Conservation (phyloP, 2,113 vertebrate species). For the Rhombomys opimus region DNA sequence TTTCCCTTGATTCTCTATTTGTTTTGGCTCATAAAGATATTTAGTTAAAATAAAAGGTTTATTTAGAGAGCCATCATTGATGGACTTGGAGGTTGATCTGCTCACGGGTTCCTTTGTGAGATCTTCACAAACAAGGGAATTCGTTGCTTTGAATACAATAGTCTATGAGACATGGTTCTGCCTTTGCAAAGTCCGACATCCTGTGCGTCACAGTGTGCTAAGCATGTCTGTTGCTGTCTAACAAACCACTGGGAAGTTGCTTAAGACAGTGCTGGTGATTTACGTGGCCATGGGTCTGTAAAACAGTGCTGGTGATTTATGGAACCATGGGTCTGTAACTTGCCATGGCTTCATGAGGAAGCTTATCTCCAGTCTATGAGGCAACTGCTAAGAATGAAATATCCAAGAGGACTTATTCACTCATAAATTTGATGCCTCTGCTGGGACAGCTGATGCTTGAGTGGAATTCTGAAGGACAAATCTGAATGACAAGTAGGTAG, state of each 20-base stretch:
- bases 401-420: slow-evolving; percentile 10
- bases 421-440: background rate
- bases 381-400: background rate
- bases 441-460: background rate
- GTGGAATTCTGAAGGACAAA: slow-evolving; percentile 37
- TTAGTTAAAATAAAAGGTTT: slow-evolving; percentile 45
- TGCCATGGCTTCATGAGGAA: background rate
- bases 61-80: background rate
- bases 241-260: background rate
- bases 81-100: background rate
- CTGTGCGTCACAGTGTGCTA: background rate
- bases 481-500: background rate
- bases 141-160: background rate
- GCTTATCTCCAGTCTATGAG: background rate
- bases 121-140: background rate
- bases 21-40: slow-evolving; percentile 33
- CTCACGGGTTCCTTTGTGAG: background rate
- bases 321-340: slow-evolving; percentile 24
- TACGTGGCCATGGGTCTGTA: background rate
- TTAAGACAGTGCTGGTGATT: background rate
- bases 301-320: background rate
- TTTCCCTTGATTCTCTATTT: background rate
- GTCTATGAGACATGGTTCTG: slow-evolving; percentile 8
- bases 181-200: slow-evolving; percentile 2
- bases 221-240: background rate